A percentile compares a stretch with the other conserved stretches of the same genome.
Conservation (phyloP, 2,797 vertebrate genomes). For the Rousettus madagascariensis region DNA sequence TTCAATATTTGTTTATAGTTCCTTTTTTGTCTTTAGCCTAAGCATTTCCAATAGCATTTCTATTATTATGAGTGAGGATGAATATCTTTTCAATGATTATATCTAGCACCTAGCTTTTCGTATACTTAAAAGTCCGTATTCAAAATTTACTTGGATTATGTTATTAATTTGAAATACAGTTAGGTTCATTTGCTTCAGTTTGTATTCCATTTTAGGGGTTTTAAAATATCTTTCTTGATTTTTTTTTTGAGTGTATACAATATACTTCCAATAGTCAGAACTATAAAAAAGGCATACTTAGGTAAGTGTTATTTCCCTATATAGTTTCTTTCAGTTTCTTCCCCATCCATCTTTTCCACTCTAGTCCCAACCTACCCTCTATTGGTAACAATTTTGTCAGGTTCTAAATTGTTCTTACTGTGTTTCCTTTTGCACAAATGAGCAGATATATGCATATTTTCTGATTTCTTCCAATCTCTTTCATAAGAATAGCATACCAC, state of each 20-base stretch:
- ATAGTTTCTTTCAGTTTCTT: not conserved
- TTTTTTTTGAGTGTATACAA: not conserved
- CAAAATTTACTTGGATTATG: not conserved
- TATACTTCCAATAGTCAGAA: not conserved
- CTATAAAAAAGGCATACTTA: not conserved
- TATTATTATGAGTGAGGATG: too few relatives aligned
- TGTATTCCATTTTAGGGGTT: not conserved
- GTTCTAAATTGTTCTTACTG: not conserved
- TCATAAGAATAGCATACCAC: not conserved
- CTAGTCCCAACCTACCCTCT: not conserved
- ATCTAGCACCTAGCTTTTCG: too few relatives aligned
- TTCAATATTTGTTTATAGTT: not conserved
- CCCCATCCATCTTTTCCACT: not conserved
- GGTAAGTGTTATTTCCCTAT: not conserved
- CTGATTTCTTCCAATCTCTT: not conserved
- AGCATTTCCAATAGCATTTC: not conserved
- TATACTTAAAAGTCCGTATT: not conserved
- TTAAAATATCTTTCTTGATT: not conserved
- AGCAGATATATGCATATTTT: not conserved
- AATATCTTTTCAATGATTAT: too few relatives aligned
- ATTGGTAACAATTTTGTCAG: not conserved
- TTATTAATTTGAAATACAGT: not conserved
- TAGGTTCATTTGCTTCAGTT: not conserved
- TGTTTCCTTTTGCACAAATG: not conserved
- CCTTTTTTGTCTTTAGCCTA: not conserved